A percentile compares a stretch with the other conserved stretches of the same genome.
Evolutionary conservation across 2,113 vertebrate species (phyloP).

Genomic region (Grus americana): DNA sequence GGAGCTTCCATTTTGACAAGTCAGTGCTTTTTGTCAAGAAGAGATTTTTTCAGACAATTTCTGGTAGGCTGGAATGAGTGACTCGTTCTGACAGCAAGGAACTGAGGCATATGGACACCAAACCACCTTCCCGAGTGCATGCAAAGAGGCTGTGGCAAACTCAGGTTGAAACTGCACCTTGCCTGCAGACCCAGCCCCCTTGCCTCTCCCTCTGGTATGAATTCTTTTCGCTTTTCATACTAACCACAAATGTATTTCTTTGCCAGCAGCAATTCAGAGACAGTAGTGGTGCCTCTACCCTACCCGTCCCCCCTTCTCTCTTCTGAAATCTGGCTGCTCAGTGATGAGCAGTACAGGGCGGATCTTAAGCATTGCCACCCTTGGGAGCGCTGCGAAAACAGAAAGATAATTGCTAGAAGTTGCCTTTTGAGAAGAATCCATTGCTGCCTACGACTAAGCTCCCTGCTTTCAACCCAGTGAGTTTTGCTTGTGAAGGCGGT

Average conservation of each 20-base stretch:
- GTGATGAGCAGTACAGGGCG: background rate
- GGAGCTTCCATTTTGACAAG: background rate
- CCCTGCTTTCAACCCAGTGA: background rate
- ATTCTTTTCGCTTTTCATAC: background rate
- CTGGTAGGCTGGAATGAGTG: background rate
- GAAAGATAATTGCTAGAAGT: background rate
- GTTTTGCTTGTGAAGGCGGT: background rate
- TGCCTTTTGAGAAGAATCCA: background rate
- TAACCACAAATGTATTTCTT: background rate
- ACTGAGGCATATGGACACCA: background rate
- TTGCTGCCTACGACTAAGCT: rapidly evolving
- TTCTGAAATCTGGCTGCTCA: background rate
- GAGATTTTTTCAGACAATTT: background rate
- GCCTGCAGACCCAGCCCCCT: background rate
- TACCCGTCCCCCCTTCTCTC: rapidly evolving
- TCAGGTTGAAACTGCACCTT: background rate
- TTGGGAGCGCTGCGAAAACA: background rate
- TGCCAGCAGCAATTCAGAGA: background rate
- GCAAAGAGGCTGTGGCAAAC: background rate
- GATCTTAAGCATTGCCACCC: background rate
- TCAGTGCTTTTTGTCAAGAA: background rate
- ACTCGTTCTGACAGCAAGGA: background rate
- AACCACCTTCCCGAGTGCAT: rapidly evolving
- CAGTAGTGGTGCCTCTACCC: background rate
- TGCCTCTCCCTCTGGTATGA: background rate